Conservation (phyloP, 2,888 invertebrate genomes). For the Lydus trimaculatus region DNA sequence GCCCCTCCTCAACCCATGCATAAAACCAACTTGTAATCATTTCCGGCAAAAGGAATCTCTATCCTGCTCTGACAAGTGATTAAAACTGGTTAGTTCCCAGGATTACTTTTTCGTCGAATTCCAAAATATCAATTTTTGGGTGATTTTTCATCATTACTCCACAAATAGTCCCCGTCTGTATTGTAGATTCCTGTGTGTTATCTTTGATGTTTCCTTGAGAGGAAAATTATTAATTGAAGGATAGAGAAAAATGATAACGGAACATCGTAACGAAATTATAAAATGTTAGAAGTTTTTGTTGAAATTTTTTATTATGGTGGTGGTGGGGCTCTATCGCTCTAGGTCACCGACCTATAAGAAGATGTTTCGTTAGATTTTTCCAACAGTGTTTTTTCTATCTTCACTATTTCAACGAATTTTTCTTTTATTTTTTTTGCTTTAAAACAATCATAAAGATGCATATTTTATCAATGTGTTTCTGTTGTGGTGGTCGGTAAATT, state of each 20-base stretch:
- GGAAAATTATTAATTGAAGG: too few species aligned
- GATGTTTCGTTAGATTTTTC: constrained; percentile 7
- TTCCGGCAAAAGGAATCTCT: constrained; percentile 43
- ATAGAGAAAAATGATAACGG: constrained; percentile 1
- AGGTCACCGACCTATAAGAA: not conserved
- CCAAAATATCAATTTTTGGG: not conserved
- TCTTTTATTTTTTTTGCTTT: not conserved
- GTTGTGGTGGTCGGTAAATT: not conserved
- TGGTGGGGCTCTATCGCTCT: constrained; percentile 7
- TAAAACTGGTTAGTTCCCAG: constrained; percentile 20
- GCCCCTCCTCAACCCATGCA: constrained; percentile 42
- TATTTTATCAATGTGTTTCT: not conserved
- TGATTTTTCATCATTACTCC: not conserved
- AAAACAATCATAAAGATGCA: not conserved
- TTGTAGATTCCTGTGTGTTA: too few species aligned
- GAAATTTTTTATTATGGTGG: not conserved
- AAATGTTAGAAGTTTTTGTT: not conserved
- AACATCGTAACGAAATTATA: not conserved
- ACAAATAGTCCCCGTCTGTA: not conserved
- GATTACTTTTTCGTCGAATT: not conserved
- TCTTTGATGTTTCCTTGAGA: too few species aligned
- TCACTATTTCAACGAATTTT: not conserved
- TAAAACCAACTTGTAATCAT: constrained; percentile 44
- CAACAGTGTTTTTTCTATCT: not conserved
- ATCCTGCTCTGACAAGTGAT: constrained; percentile 40